These are phyloP conservation scores for Lichenostomus cassidix DNA, from an alignment of 2,113 vertebrate species.

Conservation along the genomic window DNA sequence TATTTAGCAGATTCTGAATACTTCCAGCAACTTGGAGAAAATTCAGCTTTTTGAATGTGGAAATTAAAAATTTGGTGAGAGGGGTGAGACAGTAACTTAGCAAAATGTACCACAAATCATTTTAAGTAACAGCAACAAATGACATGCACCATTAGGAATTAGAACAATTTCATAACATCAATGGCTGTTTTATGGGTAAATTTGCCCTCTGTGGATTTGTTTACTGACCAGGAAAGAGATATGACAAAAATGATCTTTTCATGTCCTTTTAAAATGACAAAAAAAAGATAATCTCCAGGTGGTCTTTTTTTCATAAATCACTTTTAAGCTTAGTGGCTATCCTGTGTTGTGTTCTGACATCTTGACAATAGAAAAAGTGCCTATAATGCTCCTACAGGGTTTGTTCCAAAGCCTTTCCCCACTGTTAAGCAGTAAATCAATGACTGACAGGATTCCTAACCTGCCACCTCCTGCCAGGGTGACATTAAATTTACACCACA, in stretches of 20 bases:
- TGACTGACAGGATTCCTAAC: conserved; percentile 63
- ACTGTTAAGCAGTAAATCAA: conserved; percentile 67
- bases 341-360: conserved; percentile 50
- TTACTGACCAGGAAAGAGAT: conserved; percentile 49
- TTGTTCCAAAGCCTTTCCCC: conserved; percentile 61
- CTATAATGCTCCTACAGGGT: conserved; percentile 24
- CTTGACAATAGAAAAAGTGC: conserved; percentile 67
- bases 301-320: conserved; percentile 68
- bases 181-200: conserved; percentile 54
- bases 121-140: conserved; percentile 50
- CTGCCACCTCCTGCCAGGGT: conserved; percentile 46
- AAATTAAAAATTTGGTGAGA: conserved; percentile 48
- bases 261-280: conserved; percentile 64
- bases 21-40: conserved; percentile 58
- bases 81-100: not conserved
- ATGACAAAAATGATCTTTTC: conserved; percentile 59
- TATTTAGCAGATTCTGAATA: conserved; percentile 59
- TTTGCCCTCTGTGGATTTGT: conserved; percentile 57
- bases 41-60: conserved; percentile 19
- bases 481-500: conserved; percentile 60
- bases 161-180: conserved; percentile 40
- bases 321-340: conserved; percentile 64
- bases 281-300: conserved; percentile 63
- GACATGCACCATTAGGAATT: conserved; percentile 28
- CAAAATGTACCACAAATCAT: conserved; percentile 27